phyloP scores from a whole-genome alignment of 2,888 invertebrate species.

The Conistra vaccinii region DNA sequence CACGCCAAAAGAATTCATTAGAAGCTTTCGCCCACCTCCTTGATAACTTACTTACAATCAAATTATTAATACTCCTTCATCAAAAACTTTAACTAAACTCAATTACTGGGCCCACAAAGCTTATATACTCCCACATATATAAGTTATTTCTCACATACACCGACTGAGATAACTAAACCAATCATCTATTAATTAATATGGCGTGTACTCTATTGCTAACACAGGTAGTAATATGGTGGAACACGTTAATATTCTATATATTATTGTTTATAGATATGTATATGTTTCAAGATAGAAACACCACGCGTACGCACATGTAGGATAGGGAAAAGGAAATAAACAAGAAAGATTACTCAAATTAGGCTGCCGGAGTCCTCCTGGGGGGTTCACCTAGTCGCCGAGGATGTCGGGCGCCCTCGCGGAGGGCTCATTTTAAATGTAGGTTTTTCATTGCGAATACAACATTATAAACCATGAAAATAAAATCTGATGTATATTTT shows the following conservation, averaged over 20 bases:
- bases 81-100: slow-evolving; percentile 57
- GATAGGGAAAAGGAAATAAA: background rate
- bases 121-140: slow-evolving; percentile 38
- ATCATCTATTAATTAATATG: slow-evolving; percentile 81
- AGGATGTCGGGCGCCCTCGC: too few relatives aligned
- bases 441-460: too few relatives aligned
- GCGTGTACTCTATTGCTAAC: slow-evolving; percentile 64
- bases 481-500: too few relatives aligned
- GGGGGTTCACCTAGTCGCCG: too few relatives aligned
- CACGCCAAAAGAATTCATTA: slow-evolving; percentile 46
- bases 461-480: too few relatives aligned
- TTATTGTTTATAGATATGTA: slow-evolving; percentile 13
- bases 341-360: background rate
- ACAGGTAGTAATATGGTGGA: slow-evolving; percentile 54
- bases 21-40: slow-evolving; percentile 8
- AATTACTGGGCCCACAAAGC: slow-evolving; percentile 49
- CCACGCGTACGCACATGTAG: background rate
- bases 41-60: slow-evolving; percentile 37
- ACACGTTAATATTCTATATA: slow-evolving; percentile 46
- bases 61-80: slow-evolving; percentile 44
- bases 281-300: slow-evolving; percentile 13
- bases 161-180: slow-evolving; percentile 74
- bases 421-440: too few relatives aligned
- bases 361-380: too few relatives aligned
- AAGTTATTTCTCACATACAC: slow-evolving; percentile 53